Base-by-base conservation (phyloP, 2,113 vertebrate genomes). In the Vicugna pacos region DNA sequence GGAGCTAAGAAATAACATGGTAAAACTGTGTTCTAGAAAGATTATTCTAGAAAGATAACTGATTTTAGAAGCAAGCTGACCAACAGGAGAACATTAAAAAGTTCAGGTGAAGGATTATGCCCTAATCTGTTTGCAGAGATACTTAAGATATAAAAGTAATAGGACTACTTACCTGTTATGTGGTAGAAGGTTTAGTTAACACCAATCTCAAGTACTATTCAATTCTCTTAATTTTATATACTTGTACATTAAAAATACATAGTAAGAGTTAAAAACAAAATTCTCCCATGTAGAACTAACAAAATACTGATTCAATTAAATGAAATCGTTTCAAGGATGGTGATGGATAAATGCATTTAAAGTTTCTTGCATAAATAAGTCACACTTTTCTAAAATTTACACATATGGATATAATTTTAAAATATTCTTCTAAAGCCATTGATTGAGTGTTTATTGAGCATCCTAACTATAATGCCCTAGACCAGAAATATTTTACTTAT, bases 371-470 rank as follows among this genome's bases (percentile, higher is more conserved):
- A 32, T 73, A 95, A 96, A 72, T 96, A 97, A 96, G 77, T 87
- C 85, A 94, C 72, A 95, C 35, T 83, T 94, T 97, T 93, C 69
- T 92, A 91, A 96, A 96, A 91, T 92, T 97, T 69, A 75, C 52
- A 93, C 32, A 80, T 70, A 56, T 89, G 73, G 64, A 64, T 86
- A 70, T 15, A 75, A 95, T 89, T 79, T 89, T 52, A 12, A 91
- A 83, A 86, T 7, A 38, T 4, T 81, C 17, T 91, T 83, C 46
- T 54, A 54, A 89, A 94, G 69, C 50, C 52, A 48, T 64, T 72
- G 46, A 88, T 73, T 82, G 19, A 75, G 46, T 92, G 28, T 65
- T 75, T 72, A 10, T 87, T 86, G 75, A 83, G 8, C 20, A 87
- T 87, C 42, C 24, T 83, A 30, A 76, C 12, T 82, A 82, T 73